phyloP scores from a whole-genome alignment of 2,888 invertebrate genomes.

The Panzeria rudis region DNA sequence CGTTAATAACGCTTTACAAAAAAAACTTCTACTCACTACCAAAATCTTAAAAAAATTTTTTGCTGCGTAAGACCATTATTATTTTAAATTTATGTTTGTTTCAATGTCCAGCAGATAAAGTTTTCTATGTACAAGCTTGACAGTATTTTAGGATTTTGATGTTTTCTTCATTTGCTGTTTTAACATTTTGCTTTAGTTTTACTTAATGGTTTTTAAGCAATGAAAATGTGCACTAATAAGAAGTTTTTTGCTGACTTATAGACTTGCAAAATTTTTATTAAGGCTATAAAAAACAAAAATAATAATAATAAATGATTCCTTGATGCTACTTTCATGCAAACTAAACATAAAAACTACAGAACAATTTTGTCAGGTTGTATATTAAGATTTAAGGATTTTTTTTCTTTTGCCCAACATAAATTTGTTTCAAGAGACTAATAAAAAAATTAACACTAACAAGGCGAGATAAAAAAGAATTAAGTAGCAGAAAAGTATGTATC shows the following conservation, averaged over 20 bases:
- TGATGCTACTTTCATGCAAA: constrained; percentile 56
- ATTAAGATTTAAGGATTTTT: background rate
- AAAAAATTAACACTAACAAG: constrained; percentile 33
- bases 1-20: too few species aligned
- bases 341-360: constrained; percentile 38
- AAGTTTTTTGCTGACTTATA: constrained; percentile 26
- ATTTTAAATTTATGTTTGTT: too few species aligned
- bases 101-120: too few species aligned
- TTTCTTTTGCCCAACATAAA: constrained; percentile 34
- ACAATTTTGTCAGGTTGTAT: constrained; percentile 12
- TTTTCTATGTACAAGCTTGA: background rate
- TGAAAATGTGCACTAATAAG: constrained; percentile 12
- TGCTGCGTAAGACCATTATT: too few species aligned
- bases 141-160: background rate
- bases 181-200: constrained; percentile 27
- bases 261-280: constrained; percentile 3
- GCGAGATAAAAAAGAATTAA: constrained; percentile 42
- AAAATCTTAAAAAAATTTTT: too few species aligned
- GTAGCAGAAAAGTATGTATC: constrained; percentile 52
- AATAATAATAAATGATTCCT: constrained; percentile 23
- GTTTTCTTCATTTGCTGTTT: background rate
- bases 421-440: constrained; percentile 58
- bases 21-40: too few species aligned
- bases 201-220: constrained; percentile 26
- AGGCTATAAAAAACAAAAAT: background rate